Conservation (phyloP, 1,140 invertebrate species). For the Zaprionus vittiger region DNA sequence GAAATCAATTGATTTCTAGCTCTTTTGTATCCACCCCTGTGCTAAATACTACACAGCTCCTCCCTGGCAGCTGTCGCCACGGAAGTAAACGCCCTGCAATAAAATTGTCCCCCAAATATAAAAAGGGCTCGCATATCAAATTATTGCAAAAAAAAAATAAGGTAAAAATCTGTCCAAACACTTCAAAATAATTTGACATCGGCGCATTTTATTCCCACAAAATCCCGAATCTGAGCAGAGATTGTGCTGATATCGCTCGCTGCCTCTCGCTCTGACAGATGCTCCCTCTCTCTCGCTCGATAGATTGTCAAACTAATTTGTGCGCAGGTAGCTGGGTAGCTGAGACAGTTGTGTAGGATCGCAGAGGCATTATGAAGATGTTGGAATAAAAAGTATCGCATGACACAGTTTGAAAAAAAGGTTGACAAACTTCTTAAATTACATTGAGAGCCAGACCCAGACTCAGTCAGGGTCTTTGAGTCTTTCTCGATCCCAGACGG, state of each 20-base stretch:
- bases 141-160: slow-evolving; percentile 60
- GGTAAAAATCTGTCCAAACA: slow-evolving; percentile 80
- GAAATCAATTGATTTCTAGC: slow-evolving; percentile 14
- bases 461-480: slow-evolving; percentile 10
- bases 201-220: slow-evolving; percentile 76
- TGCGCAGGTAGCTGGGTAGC: slow-evolving; percentile 58
- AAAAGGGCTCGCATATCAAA: slow-evolving; percentile 64
- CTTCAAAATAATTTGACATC: slow-evolving; percentile 84
- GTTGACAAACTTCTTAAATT: slow-evolving; percentile 80
- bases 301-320: slow-evolving; percentile 81
- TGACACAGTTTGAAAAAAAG: slow-evolving; percentile 71
- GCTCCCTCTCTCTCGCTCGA: slow-evolving; percentile 19
- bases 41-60: not conserved
- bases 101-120: slow-evolving; percentile 44
- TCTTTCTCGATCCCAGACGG: slow-evolving; percentile 10
- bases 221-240: slow-evolving; percentile 48
- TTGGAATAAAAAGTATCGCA: slow-evolving; percentile 72
- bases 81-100: slow-evolving; percentile 75
- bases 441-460: slow-evolving; percentile 28
- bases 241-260: slow-evolving; percentile 46
- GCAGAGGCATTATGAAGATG: slow-evolving; percentile 66
- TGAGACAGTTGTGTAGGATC: slow-evolving; percentile 14
- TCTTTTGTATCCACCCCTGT: slow-evolving; percentile 4
- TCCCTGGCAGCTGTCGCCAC: slow-evolving; percentile 66
- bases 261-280: not conserved